Base-by-base conservation (phyloP, 1,140 invertebrate species). In the Pseudomyrmex gracilis region DNA sequence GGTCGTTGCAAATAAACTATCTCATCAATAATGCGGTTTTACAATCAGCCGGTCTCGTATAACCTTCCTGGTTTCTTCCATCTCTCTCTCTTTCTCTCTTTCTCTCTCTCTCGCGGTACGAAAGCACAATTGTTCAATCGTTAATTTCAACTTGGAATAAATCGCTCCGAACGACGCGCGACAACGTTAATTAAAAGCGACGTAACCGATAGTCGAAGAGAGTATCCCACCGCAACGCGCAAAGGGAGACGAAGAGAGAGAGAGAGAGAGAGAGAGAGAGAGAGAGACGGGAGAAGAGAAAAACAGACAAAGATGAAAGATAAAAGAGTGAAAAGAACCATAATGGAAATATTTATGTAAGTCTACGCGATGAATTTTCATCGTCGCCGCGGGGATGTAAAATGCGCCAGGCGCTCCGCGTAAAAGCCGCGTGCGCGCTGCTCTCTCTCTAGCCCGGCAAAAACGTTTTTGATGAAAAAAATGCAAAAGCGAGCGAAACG, bases 401-500 rank as follows among this genome's bases (percentile, higher is more conserved):
- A 88, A 88, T 82, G 86, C 67, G 61, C 76, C 73, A 61, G 83
- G 7, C 61, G 15, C 47, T 73, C 73, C 84, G 49, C 61, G 58
- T 20, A 60, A 77, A 58, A 73, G 71, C 49, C 66, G 49, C 71
- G 73, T 45, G 57, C 55, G 58, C 55, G 64, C 86, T n/a, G n/a
- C n/a, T n/a, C n/a, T n/a, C n/a, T 85, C 76, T 74, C 70, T 49
- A 63, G 83, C 24, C 24, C 51, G 24, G 68, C 60, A 60, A 70
- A 87, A 88, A 88, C 83, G 86, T 85, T 88, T 83, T 88, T 85
- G 83, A 88, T 88, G 83, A 88, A 88, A 88, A 87, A 88, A 88
- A 85, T 87, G 77, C 77, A 88, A 88, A 88, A 84, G 83, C 74
- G 66, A 71, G 61, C 22, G 55, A 57, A n/a, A n/a, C n/a, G n/a